A percentile compares a stretch with the other conserved stretches of the same genome.
Evolutionary conservation across 92 coral and sea anemone species (phyloP).

Genomic region (Paramuricea clavata): DNA sequence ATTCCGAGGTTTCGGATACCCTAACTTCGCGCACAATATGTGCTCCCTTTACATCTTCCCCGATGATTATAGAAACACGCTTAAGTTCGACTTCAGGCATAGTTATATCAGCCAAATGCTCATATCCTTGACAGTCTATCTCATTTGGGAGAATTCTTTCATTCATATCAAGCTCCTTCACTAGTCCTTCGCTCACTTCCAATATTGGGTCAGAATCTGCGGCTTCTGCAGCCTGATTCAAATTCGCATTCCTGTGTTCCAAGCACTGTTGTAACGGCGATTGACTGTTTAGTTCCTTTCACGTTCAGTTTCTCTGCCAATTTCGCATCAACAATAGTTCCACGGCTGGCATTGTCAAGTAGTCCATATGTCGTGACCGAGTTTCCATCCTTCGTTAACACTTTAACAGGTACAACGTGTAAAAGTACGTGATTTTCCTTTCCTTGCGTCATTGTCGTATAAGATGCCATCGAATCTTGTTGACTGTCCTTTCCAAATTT

Average conservation of each 20-base stretch:
- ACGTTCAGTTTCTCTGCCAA: slow-evolving; percentile 46
- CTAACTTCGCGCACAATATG: slow-evolving; percentile 45
- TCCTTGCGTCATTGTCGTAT: not conserved
- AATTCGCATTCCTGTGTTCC: no score
- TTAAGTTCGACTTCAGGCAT: slow-evolving; percentile 59
- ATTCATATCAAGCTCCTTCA: slow-evolving; percentile 42
- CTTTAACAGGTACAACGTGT: slow-evolving; percentile 65
- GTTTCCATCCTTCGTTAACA: slow-evolving; percentile 29
- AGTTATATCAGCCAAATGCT: slow-evolving; percentile 44
- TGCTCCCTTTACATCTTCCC: slow-evolving; percentile 49
- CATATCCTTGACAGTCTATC: slow-evolving; percentile 43
- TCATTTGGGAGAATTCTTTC: slow-evolving; percentile 64
- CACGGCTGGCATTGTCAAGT: no score
- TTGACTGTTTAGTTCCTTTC: slow-evolving; percentile 48
- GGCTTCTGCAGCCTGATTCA: no score
- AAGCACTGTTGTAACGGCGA: no score
- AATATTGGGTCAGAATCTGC: slow-evolving; percentile 36
- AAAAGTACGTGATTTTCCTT: no score
- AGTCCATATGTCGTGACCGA: slow-evolving; percentile 62
- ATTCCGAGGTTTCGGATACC: not conserved
- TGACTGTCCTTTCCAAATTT: no score
- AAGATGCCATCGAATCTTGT: not conserved
- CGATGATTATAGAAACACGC: slow-evolving; percentile 58
- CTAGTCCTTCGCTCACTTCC: slow-evolving; percentile 40
- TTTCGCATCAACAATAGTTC: slow-evolving; percentile 29